phyloP scores from a whole-genome alignment of 2,888 invertebrate species.

The Oscheius myriophilus region DNA sequence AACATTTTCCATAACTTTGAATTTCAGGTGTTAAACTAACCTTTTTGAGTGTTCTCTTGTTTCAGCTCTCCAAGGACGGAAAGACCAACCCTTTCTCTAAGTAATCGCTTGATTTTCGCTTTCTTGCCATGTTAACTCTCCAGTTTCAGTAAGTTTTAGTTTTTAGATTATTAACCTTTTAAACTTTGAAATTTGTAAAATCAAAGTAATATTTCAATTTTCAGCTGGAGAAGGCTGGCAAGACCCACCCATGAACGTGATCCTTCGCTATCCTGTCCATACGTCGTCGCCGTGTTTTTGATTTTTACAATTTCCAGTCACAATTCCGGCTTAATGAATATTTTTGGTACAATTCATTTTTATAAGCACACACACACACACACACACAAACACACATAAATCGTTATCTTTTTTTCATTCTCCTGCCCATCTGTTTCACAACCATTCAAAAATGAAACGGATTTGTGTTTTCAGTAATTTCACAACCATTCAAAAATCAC shows the following conservation, averaged over 20 bases:
- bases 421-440: not conserved
- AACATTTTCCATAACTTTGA: not conserved
- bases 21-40: no score
- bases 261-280: not conserved
- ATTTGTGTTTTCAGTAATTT: no score
- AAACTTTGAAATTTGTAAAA: not conserved
- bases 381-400: no score
- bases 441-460: not conserved
- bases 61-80: slow-evolving; percentile 24
- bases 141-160: not conserved
- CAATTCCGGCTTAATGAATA: slow-evolving; percentile 9
- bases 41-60: not conserved
- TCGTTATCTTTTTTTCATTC: not conserved
- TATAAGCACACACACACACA: no score
- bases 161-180: slow-evolving; percentile 6
- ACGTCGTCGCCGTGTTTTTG: not conserved
- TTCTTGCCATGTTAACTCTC: not conserved
- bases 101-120: not conserved
- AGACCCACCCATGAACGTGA: slow-evolving; percentile 58
- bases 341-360: not conserved
- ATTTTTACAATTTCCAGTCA: slow-evolving; percentile 7
- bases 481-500: no score
- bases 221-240: slow-evolving; percentile 65
- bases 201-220: slow-evolving; percentile 28
- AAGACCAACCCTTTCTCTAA: slow-evolving; percentile 36